phyloP scores from a whole-genome alignment of 2,113 vertebrate species.

The Myiozetetes cayanensis region DNA sequence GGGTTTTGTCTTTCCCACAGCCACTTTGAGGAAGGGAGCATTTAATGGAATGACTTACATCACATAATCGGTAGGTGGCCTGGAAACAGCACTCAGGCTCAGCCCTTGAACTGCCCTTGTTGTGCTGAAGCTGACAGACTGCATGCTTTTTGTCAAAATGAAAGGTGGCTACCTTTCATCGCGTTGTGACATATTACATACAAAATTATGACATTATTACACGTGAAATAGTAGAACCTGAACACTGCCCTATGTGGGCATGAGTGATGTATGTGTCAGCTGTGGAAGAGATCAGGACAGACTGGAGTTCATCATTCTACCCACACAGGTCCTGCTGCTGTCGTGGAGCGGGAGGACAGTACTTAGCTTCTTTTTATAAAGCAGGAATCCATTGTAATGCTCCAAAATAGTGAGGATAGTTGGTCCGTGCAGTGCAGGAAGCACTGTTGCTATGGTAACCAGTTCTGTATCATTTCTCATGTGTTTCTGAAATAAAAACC shows the following conservation, averaged over 20 bases:
- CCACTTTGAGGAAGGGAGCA: not conserved
- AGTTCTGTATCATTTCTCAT: not conserved
- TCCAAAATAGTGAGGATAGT: conserved; percentile 33
- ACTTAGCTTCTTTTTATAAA: not conserved
- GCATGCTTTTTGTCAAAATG: conserved; percentile 24
- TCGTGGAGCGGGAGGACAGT: not conserved
- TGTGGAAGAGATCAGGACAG: not conserved
- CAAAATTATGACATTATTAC: conserved; percentile 10
- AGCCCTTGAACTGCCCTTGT: conserved; percentile 41
- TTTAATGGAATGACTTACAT: not conserved
- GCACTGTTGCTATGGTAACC: conserved; percentile 58
- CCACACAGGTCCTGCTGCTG: not conserved
- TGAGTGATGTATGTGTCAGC: not conserved
- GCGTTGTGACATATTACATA: not conserved
- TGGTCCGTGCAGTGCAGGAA: conserved; percentile 19
- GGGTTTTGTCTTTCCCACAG: not conserved
- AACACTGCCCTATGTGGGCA: not conserved
- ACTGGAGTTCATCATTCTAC: not conserved
- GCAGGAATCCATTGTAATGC: not conserved
- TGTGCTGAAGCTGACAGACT: conserved; percentile 1
- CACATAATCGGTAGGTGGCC: not conserved
- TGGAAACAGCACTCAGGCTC: not conserved
- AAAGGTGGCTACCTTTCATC: conserved; percentile 12
- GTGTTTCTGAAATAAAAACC: conserved; percentile 35
- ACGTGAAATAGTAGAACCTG: not conserved